A percentile compares a stretch with the other conserved stretches of the same genome.
Conservation (phyloP, 2,113 vertebrate species). For the Ardeotis arabs region DNA sequence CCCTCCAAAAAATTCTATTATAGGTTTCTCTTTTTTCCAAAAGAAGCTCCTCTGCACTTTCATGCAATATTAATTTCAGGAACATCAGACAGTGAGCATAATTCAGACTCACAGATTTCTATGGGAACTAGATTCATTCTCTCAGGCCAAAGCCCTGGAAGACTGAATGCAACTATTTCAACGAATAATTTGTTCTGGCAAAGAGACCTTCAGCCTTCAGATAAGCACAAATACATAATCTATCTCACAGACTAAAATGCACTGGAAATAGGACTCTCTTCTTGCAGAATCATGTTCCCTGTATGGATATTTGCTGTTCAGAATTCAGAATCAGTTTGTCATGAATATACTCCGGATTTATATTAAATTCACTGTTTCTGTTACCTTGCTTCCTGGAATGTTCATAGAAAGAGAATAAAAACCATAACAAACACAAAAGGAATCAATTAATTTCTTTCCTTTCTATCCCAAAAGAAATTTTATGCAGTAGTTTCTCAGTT, state of each 20-base stretch:
- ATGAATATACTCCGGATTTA: neutral
- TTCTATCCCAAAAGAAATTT: neutral
- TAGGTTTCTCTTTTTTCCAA: neutral
- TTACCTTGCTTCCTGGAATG: conserved; percentile 14
- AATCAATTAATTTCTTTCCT: neutral
- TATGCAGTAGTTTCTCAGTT: neutral
- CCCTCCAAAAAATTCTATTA: neutral
- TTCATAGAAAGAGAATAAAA: neutral
- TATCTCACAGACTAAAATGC: neutral
- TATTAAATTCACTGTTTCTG: neutral
- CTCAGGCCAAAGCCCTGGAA: neutral
- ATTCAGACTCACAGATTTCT: neutral
- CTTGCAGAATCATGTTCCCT: neutral
- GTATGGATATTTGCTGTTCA: neutral
- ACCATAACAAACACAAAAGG: neutral
- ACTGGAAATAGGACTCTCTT: neutral
- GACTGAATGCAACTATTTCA: neutral
- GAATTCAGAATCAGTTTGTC: conserved; percentile 1
- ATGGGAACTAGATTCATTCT: neutral
- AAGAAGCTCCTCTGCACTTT: neutral
- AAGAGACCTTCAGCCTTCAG: neutral
- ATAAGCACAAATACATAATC: neutral
- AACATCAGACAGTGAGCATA: neutral
- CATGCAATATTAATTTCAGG: neutral
- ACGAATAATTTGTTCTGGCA: neutral